phyloP scores from a whole-genome alignment of 2,888 invertebrate species.

The Odontocolon sp. region DNA sequence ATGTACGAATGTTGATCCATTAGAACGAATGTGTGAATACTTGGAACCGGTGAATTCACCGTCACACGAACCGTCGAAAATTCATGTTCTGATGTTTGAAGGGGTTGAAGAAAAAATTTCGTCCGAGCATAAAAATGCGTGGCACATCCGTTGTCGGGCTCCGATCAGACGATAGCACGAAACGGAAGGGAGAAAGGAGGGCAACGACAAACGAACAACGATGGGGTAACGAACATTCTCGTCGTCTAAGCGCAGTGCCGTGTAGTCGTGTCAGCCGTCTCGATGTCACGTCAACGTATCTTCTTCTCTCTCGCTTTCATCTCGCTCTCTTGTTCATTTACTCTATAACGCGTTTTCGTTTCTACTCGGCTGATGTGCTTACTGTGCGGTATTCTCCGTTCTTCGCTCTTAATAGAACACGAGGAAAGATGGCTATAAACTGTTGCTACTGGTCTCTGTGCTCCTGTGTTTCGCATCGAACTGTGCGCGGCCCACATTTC shows the following conservation, averaged over 20 bases:
- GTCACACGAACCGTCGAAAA: slow-evolving; percentile 2
- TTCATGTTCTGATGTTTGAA: slow-evolving; percentile 47
- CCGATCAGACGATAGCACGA: neutral
- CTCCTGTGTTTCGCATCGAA: slow-evolving; percentile 46
- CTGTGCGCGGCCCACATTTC: too few relatives aligned
- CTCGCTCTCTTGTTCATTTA: slow-evolving; percentile 82
- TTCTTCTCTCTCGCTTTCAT: slow-evolving; percentile 70
- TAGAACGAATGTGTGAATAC: slow-evolving; percentile 6
- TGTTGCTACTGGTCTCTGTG: slow-evolving; percentile 9
- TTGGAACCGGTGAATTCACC: slow-evolving; percentile 3
- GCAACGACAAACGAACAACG: slow-evolving; percentile 57
- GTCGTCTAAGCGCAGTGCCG: slow-evolving; percentile 75
- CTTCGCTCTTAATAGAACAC: slow-evolving; percentile 63
- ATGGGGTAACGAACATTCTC: slow-evolving; percentile 52
- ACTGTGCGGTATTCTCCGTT: slow-evolving; percentile 59
- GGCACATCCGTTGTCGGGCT: slow-evolving; percentile 60
- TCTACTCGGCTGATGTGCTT: slow-evolving; percentile 23
- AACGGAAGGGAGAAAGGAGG: slow-evolving; percentile 37
- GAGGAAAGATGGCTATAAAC: slow-evolving; percentile 6
- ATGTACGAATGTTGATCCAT: slow-evolving; percentile 1
- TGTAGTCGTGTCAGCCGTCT: slow-evolving; percentile 76
- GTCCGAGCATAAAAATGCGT: slow-evolving; percentile 62
- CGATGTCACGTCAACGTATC: slow-evolving; percentile 73
- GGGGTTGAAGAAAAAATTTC: slow-evolving; percentile 60
- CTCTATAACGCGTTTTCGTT: slow-evolving; percentile 72